Base-by-base conservation (phyloP, 2,113 vertebrate species). In the Mirounga angustirostris region DNA sequence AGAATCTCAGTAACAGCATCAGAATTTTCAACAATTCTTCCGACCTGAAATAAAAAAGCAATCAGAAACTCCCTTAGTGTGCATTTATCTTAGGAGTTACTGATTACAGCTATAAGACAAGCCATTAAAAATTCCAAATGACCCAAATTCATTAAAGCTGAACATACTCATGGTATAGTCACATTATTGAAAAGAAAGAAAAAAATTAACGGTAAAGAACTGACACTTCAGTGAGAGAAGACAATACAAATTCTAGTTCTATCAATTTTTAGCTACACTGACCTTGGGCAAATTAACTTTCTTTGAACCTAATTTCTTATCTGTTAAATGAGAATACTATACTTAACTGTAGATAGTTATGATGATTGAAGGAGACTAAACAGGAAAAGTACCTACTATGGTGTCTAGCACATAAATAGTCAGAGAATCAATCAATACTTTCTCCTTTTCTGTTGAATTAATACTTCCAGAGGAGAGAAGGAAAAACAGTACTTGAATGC, bases 21-120 rank as follows among this genome's bases (percentile, higher is more conserved):
- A 0, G 99, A 96, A 94, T 99, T 98, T 92, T 99, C 99, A 89
- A 99, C 98, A 94, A 99, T 99, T 97, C 99, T 99, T 74, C 99
- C 99, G 87, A 99, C 98, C 99, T 99, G 90, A 81, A 97, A 61
- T 58, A 19, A 85, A 33, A 50, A 92, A 91, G 69, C 22, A 95
- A 76, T 46, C 30, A 91, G 43, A 89, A 96, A 83, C 61, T 67
- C 69, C 63, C 21, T 43, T 33, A 82, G 12, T 73, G 46, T 65
- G 1, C 26, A 61, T 33, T 83, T 93, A 82, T 78, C 67, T 95
- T 83, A 97, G 36, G 46, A 93, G n/a, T 91, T 81, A 84, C 8
- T 83, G 84, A 89, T 63, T 89, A 94, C 5, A 94, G 67, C 46
- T 85, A 2, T 58, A 86, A 61, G 28, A n/a, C 33, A 93, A 95